Percentiles rank a stretch among this genome's conserved stretches.
These are phyloP conservation scores for Gryllus longicercus DNA, from an alignment of 2,888 invertebrate species.

Conservation along the genomic window DNA sequence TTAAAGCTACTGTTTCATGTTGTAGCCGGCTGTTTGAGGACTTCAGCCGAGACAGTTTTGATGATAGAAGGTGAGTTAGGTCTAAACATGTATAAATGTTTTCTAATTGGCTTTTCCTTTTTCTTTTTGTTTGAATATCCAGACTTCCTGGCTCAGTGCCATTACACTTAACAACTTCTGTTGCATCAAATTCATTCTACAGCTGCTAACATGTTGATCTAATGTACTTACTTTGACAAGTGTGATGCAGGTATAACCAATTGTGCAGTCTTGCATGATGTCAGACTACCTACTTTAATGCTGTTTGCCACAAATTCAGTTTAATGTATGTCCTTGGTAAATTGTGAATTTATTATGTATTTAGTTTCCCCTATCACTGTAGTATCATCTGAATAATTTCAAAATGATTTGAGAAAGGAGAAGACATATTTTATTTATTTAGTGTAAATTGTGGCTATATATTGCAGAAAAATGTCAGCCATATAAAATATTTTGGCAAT, in stretches of 20 bases:
- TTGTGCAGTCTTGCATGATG: conserved; percentile 17
- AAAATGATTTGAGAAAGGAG: background rate
- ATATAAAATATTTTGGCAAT: background rate
- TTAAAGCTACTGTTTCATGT: conserved; percentile 46
- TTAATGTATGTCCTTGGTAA: background rate
- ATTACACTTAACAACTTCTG: background rate
- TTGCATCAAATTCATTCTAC: conserved; percentile 18
- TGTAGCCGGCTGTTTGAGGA: conserved; percentile 74
- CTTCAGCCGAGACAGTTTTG: conserved; percentile 83
- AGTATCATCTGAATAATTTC: background rate
- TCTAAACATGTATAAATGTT: conserved; percentile 27
- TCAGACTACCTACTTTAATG: background rate
- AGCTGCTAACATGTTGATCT: background rate
- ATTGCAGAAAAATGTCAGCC: background rate
- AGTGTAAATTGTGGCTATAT: background rate
- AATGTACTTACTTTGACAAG: conserved; percentile 19
- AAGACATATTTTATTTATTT: background rate
- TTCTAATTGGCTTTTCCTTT: conserved; percentile 33
- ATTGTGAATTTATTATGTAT: background rate
- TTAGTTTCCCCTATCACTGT: background rate
- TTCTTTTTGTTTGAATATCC: conserved; percentile 11
- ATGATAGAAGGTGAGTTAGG: conserved; percentile 70
- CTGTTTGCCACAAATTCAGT: background rate
- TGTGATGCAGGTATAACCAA: conserved; percentile 12
- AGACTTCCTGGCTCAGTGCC: background rate